Percentiles rank a stretch among this genome's conserved stretches.
Evolutionary conservation across 2,797 vertebrate genomes (phyloP).

Genomic region (Aldrovandia affinis): DNA sequence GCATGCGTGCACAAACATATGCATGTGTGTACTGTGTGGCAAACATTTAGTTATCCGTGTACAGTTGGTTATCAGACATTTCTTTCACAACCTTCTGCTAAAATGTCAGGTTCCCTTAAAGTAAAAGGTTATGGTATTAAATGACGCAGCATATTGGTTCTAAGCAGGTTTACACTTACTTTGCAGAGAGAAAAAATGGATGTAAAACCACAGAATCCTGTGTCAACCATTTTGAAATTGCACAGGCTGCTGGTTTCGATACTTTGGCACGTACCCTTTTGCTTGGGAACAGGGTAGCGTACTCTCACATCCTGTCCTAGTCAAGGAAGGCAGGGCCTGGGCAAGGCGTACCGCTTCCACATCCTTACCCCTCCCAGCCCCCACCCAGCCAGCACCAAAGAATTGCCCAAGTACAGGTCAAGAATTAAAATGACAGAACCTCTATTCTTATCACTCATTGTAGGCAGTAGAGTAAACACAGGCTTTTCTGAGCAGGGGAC

Average conservation of each 20-base stretch:
- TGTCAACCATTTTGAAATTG: constrained; percentile 13
- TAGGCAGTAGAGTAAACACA: constrained; percentile 47
- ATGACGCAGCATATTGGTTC: not conserved
- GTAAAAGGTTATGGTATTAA: not conserved
- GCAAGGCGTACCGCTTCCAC: constrained; percentile 45
- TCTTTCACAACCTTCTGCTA: not conserved
- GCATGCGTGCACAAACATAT: too few species aligned
- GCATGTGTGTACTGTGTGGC: not conserved
- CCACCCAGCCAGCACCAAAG: constrained; percentile 46
- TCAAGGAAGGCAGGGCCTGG: constrained; percentile 33
- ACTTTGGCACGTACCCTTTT: not conserved
- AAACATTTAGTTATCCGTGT: not conserved
- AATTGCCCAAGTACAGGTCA: constrained; percentile 37
- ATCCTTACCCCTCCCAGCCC: constrained; percentile 44
- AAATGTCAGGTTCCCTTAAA: not conserved
- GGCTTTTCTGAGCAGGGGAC: constrained; percentile 27
- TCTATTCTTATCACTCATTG: constrained; percentile 18
- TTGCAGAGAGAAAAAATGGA: not conserved
- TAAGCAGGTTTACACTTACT: not conserved
- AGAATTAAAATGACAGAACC: constrained; percentile 38
- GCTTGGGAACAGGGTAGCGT: not conserved
- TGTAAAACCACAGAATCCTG: constrained; percentile 3
- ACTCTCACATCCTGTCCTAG: constrained; percentile 30
- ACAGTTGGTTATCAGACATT: not conserved
- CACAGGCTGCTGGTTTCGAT: constrained; percentile 11